Evolutionary conservation across 2,113 vertebrate genomes (phyloP), one percentile per base, ranked within the genome.

Genomic region (Todiramphus saurophagus): DNA sequence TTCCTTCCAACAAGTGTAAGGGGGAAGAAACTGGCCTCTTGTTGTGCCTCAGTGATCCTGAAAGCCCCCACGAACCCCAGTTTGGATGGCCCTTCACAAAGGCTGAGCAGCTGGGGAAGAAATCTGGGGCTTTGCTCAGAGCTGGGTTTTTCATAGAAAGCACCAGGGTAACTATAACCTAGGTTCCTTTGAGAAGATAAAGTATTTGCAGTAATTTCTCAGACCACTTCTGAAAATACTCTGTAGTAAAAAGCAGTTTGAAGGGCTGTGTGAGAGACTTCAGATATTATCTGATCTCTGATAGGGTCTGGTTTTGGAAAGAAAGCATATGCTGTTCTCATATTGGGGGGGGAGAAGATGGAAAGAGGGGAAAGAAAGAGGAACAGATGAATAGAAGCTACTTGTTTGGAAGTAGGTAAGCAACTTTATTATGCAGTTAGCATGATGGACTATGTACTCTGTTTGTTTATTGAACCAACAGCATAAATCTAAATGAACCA

Each of bases 391-490:
- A 91, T 72, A 75, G 53, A 70, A 88, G 55, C 69, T 79, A 41
- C 78, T 91, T 72, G 87, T 94, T 41, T 93, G 74, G 83, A 86
- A 91, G 79, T 33, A 13, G 78, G 81, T 85, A 48, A 59, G 90
- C 31, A 60, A 81, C 87, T 79, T 94, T 28, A 31, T 93, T 92
- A 83, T 64, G 30, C 16, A 41, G 69, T 93, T 60, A 87, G 88
- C 11, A 1, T 82, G 89, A 87, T 70, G 85, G 82, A 93, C 88
- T n/a, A 30, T 76, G 92, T 59, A 55, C 74, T 86, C 62, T 91
- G 90, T 93, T 95, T 94, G 50, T 86, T 95, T 93, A 88, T 78
- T 92, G 89, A 97, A 92, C 75, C 76, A 82, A 83, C 63, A 75
- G 90, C 72, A 85, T 94, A 83, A 87, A 91, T 76, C 83, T 67